Conservation (phyloP, 2,113 vertebrate genomes). For the Pteropus alecto region DNA sequence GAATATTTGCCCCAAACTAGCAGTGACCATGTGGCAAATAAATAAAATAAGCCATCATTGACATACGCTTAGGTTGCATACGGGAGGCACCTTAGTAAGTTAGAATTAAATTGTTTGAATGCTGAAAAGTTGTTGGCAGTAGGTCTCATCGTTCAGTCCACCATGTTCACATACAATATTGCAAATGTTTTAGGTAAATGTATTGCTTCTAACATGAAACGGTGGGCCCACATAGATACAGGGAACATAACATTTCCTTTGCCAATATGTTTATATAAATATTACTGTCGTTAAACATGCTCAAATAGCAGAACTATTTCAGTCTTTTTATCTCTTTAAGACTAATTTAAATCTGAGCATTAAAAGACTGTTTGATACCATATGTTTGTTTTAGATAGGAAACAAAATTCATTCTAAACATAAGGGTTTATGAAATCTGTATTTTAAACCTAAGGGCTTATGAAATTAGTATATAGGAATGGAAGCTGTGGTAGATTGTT, state of each 20-base stretch:
- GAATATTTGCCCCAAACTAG: neutral
- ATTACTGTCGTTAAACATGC: slow-evolving; percentile 75
- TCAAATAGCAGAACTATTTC: slow-evolving; percentile 74
- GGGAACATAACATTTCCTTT: slow-evolving; percentile 65
- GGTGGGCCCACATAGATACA: slow-evolving; percentile 9
- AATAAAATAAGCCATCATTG: neutral
- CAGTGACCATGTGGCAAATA: neutral
- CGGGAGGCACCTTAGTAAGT: neutral
- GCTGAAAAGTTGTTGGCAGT: neutral
- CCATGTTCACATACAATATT: neutral
- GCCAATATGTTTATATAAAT: slow-evolving; percentile 73
- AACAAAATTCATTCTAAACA: slow-evolving; percentile 80
- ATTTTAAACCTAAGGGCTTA: slow-evolving; percentile 66
- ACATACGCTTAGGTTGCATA: neutral
- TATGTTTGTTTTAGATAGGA: slow-evolving; percentile 84
- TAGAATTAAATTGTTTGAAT: neutral
- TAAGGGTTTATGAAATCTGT: slow-evolving; percentile 74
- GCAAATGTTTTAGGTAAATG: slow-evolving; percentile 32
- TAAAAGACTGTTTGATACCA: slow-evolving; percentile 81
- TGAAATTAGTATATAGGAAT: slow-evolving; percentile 37
- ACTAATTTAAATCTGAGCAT: slow-evolving; percentile 82
- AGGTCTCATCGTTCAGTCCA: neutral
- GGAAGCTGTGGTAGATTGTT: neutral
- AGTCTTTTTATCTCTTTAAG: slow-evolving; percentile 70
- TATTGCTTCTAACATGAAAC: slow-evolving; percentile 43